Percentiles rank a stretch among this genome's conserved stretches.
These are phyloP conservation scores for Mamestra brassicae DNA, from an alignment of 2,888 invertebrate genomes.

Conservation along the genomic window DNA sequence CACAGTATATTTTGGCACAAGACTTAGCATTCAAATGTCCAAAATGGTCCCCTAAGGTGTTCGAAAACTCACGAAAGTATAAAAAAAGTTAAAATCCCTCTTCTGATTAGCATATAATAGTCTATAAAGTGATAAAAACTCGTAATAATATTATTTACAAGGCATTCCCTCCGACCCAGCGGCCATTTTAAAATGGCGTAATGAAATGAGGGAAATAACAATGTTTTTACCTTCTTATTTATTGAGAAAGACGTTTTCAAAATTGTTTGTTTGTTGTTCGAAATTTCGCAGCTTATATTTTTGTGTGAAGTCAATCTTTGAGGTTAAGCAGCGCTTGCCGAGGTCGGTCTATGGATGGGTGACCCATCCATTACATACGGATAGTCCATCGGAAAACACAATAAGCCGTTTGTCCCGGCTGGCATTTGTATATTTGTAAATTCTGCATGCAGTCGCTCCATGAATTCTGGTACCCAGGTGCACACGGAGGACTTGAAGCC, in stretches of 20 bases:
- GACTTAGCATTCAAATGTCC: constrained; percentile 42
- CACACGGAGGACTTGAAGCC: too few species aligned
- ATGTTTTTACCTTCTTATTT: constrained; percentile 32
- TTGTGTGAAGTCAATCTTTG: too few species aligned
- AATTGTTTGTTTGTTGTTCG: constrained; percentile 17
- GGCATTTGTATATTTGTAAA: too few species aligned
- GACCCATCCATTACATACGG: too few species aligned
- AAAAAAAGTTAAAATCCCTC: constrained; percentile 32
- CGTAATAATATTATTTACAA: constrained; percentile 60
- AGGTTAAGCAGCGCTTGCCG: too few species aligned
- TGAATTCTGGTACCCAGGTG: too few species aligned
- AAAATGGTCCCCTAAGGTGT: constrained; percentile 49
- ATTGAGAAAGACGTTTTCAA: background rate
- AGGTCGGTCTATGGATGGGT: too few species aligned
- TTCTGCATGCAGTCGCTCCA: too few species aligned
- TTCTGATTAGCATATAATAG: constrained; percentile 59
- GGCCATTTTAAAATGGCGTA: constrained; percentile 60
- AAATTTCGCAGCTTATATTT: background rate
- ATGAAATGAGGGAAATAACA: constrained; percentile 52
- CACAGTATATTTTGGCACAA: constrained; percentile 41
- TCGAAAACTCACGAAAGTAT: constrained; percentile 25
- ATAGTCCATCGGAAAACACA: too few species aligned
- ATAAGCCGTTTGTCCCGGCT: too few species aligned
- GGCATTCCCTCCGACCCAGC: constrained; percentile 33
- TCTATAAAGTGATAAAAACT: constrained; percentile 59